Base-by-base conservation (phyloP, 2,888 invertebrate genomes). In the Cryptus armator region DNA sequence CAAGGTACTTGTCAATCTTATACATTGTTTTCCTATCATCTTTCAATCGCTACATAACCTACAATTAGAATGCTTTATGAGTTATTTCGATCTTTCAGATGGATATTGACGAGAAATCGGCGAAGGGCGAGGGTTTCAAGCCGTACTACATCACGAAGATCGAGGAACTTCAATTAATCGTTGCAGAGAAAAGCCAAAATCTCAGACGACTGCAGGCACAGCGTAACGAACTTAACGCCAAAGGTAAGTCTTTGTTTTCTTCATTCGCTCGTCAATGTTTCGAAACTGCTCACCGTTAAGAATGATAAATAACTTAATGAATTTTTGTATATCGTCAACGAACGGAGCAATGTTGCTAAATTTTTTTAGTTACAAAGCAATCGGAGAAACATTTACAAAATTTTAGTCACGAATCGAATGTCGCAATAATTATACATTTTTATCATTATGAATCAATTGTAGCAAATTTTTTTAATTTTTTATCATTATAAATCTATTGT, bases 131-230 rank as follows among this genome's bases (percentile, higher is more conserved):
- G 93, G 98, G 98, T 1, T 98, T 99, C 92, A 97, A 98, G 86
- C 98, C 98, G 0, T 99, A 99, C 94, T 99, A 99, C 93, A 97
- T 98, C 89, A 98, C 99, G 71, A 99, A 99, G 95, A 99, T 99
- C 86, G 99, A 99, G 94, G 99, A 99, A 94, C 95, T 99, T 29
- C 99, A 99, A 94, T 95, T 99, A 77, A 96, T 98, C 89, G 99
- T 99, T 5, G 98, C 98, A n/a, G 99, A 99, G 91, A 99, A 99
- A 93, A 98, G 98, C 89, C 99, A 99, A 94, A 99, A 99, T 94
- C 95, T 99, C 72, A 96, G 99, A 78, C 97, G 99, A 93, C 95
- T 99, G 85, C 99, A 99, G 95, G 99, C 99, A 16, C 99, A 99
- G 94, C 96, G 99, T 88, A 99, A 99, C 95, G 99, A 99, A 94